Percentiles rank a stretch among this genome's conserved stretches.
These are phyloP conservation scores for Tokudaia muenninki DNA, from an alignment of 2,797 vertebrate species.

Conservation along the genomic window DNA sequence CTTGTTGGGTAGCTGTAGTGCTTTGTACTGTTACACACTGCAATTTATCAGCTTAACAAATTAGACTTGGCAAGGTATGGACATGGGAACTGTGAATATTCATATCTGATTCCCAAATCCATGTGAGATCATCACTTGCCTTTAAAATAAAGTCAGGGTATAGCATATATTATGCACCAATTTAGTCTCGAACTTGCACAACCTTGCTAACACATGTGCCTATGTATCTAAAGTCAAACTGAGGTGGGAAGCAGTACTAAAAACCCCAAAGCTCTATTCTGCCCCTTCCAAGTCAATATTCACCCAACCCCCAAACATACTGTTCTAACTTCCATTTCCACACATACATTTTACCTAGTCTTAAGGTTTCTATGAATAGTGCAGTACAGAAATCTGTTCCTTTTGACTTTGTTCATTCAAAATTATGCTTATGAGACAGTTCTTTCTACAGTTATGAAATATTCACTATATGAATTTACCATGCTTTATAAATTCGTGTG, in stretches of 20 bases:
- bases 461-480: neutral
- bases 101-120: neutral
- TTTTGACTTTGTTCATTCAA: neutral
- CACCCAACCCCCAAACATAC: neutral
- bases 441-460: neutral
- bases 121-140: neutral
- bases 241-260: slow-evolving; percentile 8
- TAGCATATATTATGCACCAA: neutral
- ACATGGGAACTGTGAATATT: neutral
- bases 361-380: neutral
- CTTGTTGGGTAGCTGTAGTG: slow-evolving; percentile 40
- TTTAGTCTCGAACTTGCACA: neutral
- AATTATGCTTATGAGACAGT: neutral
- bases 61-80: neutral
- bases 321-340: neutral
- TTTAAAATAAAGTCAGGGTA: neutral
- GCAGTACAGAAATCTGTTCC: neutral
- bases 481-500: neutral
- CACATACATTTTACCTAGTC: neutral
- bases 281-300: neutral
- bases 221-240: neutral
- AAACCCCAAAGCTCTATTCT: neutral
- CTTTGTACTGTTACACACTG: neutral
- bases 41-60: neutral
- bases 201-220: neutral